These are phyloP conservation scores for Myzus persicae DNA, from an alignment of 1,140 invertebrate species.

Conservation along the genomic window DNA sequence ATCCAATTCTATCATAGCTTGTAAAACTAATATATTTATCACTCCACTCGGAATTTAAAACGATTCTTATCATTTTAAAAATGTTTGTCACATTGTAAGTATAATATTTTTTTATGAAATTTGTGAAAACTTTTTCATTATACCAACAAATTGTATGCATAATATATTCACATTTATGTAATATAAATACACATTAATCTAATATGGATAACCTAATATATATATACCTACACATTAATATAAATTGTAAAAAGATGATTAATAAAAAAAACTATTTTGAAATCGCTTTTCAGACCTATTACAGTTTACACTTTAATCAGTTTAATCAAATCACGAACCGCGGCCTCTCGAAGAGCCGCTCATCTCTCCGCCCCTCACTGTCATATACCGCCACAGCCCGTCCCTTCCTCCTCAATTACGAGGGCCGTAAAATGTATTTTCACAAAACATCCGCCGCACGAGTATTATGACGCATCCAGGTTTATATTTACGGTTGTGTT, in stretches of 20 bases:
- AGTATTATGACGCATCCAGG: neutral
- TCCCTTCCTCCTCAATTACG: neutral
- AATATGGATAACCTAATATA: neutral
- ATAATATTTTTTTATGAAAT: neutral
- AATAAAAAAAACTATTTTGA: neutral
- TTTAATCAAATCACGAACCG: neutral
- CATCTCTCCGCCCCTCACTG: neutral
- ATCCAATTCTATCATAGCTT: neutral
- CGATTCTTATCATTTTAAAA: neutral
- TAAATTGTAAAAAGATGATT: neutral
- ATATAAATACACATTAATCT: neutral
- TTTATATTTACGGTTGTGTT: conserved; percentile 18
- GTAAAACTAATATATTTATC: neutral
- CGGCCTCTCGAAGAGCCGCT: neutral
- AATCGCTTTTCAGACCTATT: neutral
- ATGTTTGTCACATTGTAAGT: neutral
- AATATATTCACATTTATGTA: too few species aligned
- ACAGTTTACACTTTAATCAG: neutral
- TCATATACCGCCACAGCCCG: neutral
- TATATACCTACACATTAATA: neutral
- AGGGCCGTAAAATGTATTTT: conserved; percentile 6
- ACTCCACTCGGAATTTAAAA: too few species aligned
- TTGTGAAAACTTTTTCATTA: neutral
- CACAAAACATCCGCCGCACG: neutral
- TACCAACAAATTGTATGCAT: neutral